Evolutionary conservation across 2,888 invertebrate genomes (phyloP), one percentile per base, ranked within the genome.

Genomic region (Dryadula phaetusa): DNA sequence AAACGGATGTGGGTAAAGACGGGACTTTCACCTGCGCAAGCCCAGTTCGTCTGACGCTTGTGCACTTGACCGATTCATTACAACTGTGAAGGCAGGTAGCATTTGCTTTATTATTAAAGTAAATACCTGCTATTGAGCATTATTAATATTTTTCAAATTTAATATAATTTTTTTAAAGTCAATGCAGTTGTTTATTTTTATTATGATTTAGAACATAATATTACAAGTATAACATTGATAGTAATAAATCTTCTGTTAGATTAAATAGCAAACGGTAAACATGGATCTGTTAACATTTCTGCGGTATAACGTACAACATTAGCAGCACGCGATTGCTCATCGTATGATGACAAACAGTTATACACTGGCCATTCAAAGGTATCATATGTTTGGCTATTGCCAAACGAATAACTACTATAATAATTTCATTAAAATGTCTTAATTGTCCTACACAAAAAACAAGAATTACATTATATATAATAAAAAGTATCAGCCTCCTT

Each of bases 1-100:
- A 85, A 86, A 81, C 90, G 89, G 89, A 90, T 86, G 88, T 79
- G 82, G 77, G 56, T 72, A 75, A 75, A 76, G 74, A 73, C 80
- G 78, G 75, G 77, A 87, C 89, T 90, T 90, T 90, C 89, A 87
- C 89, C 84, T 79, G 82, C 81, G 76, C 68, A 68, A 65, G 74
- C 76, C 77, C 82, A 81, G 73, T 79, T 75, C 81, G 78, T 81
- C 80, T 82, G 82, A 75, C 78, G 75, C 79, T 56, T 47, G 47
- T 47, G 52, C 62, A 66, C 60, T 67, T 70, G 65, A 60, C 75
- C 76, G 64, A 62, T 68, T 54, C 46, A 32, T 32, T 16, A 16
- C 52, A 25, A 64, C 34, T 53, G n/a, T 53, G 32, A 34, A 44
- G 52, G 25, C 20, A 46, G 34, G 25, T 37, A 40, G 74, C 18